Evolutionary conservation across 2,888 invertebrate genomes (phyloP), one percentile per base, ranked within the genome.

Genomic region (Oasisia sp.): DNA sequence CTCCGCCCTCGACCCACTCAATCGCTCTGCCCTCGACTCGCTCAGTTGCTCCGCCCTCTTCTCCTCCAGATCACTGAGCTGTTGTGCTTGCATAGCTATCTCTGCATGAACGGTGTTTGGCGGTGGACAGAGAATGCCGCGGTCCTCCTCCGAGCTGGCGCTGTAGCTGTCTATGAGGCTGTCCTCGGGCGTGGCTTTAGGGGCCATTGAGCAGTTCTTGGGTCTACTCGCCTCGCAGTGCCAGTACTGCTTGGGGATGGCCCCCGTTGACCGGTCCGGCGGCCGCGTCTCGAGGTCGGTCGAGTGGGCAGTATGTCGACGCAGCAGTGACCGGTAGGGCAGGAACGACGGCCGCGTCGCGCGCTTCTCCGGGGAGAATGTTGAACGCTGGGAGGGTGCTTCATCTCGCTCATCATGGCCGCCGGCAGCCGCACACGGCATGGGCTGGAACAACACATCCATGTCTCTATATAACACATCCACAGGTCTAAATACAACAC

Each of bases 151-250:
- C 9, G 92, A 92, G 32, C 74, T 74, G 32, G 93, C 32, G 56
- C 92, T 91, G 56, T 89, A 91, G 14, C 58, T 90, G 92, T 93
- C 94, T 19, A 94, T 94, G 12, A 93, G 58, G 91, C 94, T 94
- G 91, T 94, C 94, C 92, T 94, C 94, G 0, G 94, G 94, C 14
- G 94, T 94, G 32, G 94, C 94, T 92, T 93, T 94, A 4, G 94
- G 94, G 5, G 94, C 94, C 90, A 93, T 58, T 11, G 74, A 74
- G 74, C 74, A 74, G 74, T 74, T 74, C 74, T 19, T 74, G 19
- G 74, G 74, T n/a, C 74, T 74, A n/a, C 27, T 74, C n/a, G 74
- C 74, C 74, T 74, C n/a, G 74, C 74, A 74, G 74, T 74, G 74
- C 74, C 74, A 74, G 27, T 74, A 74, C n/a, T 74, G 74, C n/a